Conservation (phyloP, 2,888 invertebrate species). For the Latrodectus hesperus region DNA sequence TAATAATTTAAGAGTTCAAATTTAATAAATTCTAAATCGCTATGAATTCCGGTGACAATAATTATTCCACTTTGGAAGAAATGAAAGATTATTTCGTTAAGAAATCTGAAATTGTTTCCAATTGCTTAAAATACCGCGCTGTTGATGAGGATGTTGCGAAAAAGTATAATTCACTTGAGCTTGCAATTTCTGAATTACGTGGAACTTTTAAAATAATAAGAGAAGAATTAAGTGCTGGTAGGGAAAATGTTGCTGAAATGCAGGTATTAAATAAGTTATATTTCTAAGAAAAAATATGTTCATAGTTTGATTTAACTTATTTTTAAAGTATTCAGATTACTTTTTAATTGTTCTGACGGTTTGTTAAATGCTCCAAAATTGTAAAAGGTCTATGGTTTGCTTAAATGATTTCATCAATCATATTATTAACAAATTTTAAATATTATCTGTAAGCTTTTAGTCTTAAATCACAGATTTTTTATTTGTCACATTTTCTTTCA, state of each 20-base stretch:
- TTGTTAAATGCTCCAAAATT: too few species aligned
- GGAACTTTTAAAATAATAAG: constrained; percentile 12
- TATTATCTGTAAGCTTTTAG: neutral
- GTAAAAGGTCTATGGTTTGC: too few species aligned
- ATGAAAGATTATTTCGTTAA: constrained; percentile 1
- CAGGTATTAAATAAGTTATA: neutral
- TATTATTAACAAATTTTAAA: neutral
- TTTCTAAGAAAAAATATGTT: neutral
- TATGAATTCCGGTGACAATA: neutral
- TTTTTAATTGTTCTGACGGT: too few species aligned
- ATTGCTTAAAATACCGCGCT: neutral
- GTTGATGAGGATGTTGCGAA: neutral
- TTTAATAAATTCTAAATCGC: neutral
- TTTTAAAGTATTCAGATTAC: too few species aligned
- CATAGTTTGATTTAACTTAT: too few species aligned
- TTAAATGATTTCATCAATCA: too few species aligned
- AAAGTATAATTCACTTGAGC: neutral
- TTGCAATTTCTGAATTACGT: neutral
- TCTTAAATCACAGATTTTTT: neutral
- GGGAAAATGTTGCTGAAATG: neutral
- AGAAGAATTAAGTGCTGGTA: neutral
- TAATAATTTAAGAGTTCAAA: too few species aligned
- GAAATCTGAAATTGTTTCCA: neutral
- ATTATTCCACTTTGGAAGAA: neutral
- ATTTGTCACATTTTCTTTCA: neutral